Evolutionary conservation across 2,113 vertebrate genomes (phyloP).

Genomic region (Phalacrocorax carbo): DNA sequence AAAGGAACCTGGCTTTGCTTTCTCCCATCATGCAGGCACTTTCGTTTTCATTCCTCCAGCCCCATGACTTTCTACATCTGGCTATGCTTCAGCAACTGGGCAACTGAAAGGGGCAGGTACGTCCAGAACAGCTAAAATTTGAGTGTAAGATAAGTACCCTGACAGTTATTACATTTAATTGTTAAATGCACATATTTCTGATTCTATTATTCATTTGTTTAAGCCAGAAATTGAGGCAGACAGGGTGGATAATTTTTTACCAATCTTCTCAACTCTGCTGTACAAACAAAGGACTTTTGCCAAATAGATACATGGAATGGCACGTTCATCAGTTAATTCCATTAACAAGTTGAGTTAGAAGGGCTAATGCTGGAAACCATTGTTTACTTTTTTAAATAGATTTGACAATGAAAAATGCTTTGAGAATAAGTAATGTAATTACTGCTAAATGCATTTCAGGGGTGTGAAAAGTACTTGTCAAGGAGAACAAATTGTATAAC

Average conservation of each 20-base stretch:
- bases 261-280: not conserved
- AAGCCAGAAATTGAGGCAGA: not conserved
- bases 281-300: not conserved
- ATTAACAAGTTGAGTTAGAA: not conserved
- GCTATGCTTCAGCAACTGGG: not conserved
- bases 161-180: not conserved
- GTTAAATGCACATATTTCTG: not conserved
- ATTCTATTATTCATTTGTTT: not conserved
- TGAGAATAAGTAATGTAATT: slow-evolving; percentile 6
- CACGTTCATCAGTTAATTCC: not conserved
- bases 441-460: not conserved
- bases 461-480: not conserved
- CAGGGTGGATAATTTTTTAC: not conserved
- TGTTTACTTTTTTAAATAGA: not conserved
- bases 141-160: not conserved
- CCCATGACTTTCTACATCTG: not conserved
- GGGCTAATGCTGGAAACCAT: rapidly evolving
- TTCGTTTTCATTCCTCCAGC: not conserved
- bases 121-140: not conserved
- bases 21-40: not conserved
- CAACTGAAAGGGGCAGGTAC: not conserved
- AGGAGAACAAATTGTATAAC: not conserved
- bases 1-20: not conserved
- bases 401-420: slow-evolving; percentile 18
- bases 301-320: not conserved